Evolutionary conservation across 2,888 invertebrate genomes (phyloP).

Genomic region (Hesperia comma): DNA sequence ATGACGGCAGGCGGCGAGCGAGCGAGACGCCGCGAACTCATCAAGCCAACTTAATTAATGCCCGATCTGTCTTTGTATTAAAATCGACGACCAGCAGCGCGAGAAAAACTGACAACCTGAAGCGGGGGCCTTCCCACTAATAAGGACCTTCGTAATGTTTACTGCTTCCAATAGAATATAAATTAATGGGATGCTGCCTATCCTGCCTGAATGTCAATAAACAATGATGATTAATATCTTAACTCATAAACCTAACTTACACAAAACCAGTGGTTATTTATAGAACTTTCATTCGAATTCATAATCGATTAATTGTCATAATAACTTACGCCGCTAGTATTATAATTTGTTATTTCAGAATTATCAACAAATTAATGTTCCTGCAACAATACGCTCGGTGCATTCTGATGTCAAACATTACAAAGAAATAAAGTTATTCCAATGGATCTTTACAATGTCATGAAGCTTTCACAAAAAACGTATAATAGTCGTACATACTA

Average conservation of each 20-base stretch:
- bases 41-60: conserved; percentile 82
- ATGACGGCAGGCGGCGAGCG: conserved; percentile 67
- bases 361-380: background rate
- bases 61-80: conserved; percentile 83
- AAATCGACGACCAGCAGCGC: conserved; percentile 53
- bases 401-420: background rate
- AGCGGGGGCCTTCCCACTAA: conserved; percentile 32
- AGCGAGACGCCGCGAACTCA: conserved; percentile 73
- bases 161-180: conserved; percentile 37
- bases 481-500: conserved; percentile 14
- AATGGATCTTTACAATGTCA: conserved; percentile 1
- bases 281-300: background rate
- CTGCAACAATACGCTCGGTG: background rate
- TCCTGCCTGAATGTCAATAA: conserved; percentile 26
- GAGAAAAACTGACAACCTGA: conserved; percentile 41
- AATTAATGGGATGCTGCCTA: conserved; percentile 34
- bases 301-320: background rate
- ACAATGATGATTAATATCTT: conserved; percentile 36
- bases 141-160: conserved; percentile 35
- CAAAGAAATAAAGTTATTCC: conserved; percentile 19
- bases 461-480: conserved; percentile 14
- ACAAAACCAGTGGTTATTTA: background rate
- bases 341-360: background rate
- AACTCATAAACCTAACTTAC: conserved; percentile 19
- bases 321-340: background rate